Base-by-base conservation (phyloP, 1,140 invertebrate genomes). In the Cherax quadricarinatus region DNA sequence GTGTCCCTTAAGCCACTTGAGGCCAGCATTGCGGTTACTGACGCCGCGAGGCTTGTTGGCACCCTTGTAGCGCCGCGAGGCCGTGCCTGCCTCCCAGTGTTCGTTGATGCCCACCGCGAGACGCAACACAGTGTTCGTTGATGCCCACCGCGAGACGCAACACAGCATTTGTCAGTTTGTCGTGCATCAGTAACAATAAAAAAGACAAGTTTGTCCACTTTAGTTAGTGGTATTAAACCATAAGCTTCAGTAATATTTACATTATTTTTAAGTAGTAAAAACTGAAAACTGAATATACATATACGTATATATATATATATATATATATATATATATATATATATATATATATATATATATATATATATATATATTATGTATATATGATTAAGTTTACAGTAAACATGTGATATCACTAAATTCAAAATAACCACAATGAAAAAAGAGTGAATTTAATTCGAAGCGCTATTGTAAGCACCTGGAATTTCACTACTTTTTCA, bases 21-120 rank as follows among this genome's bases (percentile, higher is more conserved):
- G 95, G 3, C 97, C 98, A 87, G 97, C 96, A 95, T 99, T 98
- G 78, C 99, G 96, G 95, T 99, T 99, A 6, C 98, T 96, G 10
- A 99, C 98, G n/a, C 99, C 99, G 80, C 98, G 96, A 9, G 98
- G 98, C 49, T 91, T 91, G 84, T 86, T 91, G 75, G 89, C 89
- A 30, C 89, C 89, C 41, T 91, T 91, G 84, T 91, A 91, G 4
- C 89, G 84, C 12, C 89, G 51, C 0, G 89, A 91, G 7, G 89
- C 84, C 84, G 60, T 91, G 57, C 83, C 89, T 91, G 57, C 49
- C 48, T 12, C 14, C 70, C 16, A 41, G 66, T 14, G 62, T 48
- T 41, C 0, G 30, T 41, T 41, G 30, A 41, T 57, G 81, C 18
- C 53, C 16, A n/a, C 48, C 4, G 24, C 53, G 53, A 14, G 53